These are phyloP conservation scores for Brenthis ino DNA, from an alignment of 2,888 invertebrate genomes.

Conservation along the genomic window DNA sequence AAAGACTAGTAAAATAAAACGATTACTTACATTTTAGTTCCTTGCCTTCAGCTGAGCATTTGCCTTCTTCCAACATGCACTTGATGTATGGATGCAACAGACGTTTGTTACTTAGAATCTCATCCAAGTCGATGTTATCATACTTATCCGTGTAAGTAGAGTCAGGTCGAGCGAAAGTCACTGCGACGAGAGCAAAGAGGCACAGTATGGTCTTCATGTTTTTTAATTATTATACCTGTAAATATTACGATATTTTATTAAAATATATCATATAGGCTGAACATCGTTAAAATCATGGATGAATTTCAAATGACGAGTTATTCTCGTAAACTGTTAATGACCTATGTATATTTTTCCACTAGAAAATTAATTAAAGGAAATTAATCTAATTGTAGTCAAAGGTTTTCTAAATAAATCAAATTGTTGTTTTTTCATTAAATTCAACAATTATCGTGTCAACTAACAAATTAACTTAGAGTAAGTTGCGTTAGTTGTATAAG, in stretches of 20 bases:
- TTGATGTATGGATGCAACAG: constrained; percentile 85
- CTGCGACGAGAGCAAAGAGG: constrained; percentile 28
- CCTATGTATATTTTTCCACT: too few relatives aligned
- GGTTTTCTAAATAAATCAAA: too few relatives aligned
- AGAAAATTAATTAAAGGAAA: too few relatives aligned
- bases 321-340: too few relatives aligned
- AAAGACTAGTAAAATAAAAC: background rate
- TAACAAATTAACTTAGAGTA: too few relatives aligned
- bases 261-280: too few relatives aligned
- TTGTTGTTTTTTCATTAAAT: too few relatives aligned
- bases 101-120: constrained; percentile 82
- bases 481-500: too few relatives aligned
- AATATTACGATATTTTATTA: background rate
- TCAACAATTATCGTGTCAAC: too few relatives aligned
- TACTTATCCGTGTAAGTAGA: constrained; percentile 83
- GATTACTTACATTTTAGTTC: constrained; percentile 86
- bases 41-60: constrained; percentile 86
- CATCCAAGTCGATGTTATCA: constrained; percentile 85
- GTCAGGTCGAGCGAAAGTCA: constrained; percentile 29
- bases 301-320: too few relatives aligned
- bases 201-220: constrained; percentile 32
- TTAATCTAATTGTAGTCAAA: too few relatives aligned
- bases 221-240: background rate
- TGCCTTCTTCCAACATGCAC: constrained; percentile 84
- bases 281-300: too few relatives aligned